A percentile compares a stretch with the other conserved stretches of the same genome.
phyloP scores from a whole-genome alignment of 2,113 vertebrate species.

The Alethe diademata region DNA sequence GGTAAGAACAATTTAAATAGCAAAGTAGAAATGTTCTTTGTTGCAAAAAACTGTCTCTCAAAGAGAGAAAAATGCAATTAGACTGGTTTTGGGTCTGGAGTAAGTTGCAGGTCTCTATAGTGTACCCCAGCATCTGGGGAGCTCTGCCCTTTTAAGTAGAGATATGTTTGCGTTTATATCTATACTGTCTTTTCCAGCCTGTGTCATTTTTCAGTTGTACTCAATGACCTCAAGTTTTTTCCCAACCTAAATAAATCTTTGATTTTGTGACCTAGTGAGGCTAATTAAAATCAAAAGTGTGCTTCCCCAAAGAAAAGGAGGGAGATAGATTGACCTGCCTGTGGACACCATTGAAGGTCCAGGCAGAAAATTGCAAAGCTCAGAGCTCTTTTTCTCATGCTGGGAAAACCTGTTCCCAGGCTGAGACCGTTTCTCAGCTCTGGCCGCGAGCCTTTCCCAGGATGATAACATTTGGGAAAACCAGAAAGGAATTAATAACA shows the following conservation, averaged over 20 bases:
- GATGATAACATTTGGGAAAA: no score
- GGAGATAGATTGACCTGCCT: neutral
- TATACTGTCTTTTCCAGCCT: neutral
- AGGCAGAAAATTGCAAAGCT: no score
- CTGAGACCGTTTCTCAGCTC: no score
- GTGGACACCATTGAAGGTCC: no score
- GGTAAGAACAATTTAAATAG: neutral
- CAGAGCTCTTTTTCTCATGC: no score
- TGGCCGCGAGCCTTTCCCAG: no score
- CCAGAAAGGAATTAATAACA: no score
- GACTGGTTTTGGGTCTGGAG: neutral
- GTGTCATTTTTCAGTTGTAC: neutral
- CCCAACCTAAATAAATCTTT: neutral
- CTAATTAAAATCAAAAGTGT: neutral
- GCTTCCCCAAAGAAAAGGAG: neutral
- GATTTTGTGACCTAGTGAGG: neutral
- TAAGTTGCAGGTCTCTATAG: neutral
- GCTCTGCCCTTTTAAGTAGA: neutral
- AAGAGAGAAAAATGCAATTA: neutral
- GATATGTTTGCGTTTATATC: neutral
- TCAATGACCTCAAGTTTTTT: neutral
- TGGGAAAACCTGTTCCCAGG: no score
- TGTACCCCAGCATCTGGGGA: neutral
- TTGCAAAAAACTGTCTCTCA: neutral
- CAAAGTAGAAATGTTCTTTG: neutral